Evolutionary conservation across 2,113 vertebrate genomes (phyloP).

Genomic region (Xenus cinereus): DNA sequence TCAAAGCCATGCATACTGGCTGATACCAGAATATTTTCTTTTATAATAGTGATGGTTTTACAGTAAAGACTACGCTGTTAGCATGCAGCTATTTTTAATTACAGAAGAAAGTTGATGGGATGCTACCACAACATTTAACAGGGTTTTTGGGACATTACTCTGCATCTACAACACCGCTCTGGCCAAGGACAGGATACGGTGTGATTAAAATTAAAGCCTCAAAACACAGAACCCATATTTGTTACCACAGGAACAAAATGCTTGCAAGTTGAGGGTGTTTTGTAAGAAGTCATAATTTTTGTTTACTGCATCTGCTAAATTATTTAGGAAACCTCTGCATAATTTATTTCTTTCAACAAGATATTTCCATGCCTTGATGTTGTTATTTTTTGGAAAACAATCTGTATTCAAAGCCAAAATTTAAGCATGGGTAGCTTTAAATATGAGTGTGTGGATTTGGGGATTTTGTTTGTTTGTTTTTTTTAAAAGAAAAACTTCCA

Average conservation of each 20-base stretch:
- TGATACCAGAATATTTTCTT: neutral
- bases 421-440: neutral
- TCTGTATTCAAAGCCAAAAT: neutral
- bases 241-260: conserved; percentile 13
- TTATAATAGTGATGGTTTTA: neutral
- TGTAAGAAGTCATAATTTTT: neutral
- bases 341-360: conserved; percentile 32
- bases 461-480: neutral
- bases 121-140: neutral
- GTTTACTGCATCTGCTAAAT: conserved; percentile 10
- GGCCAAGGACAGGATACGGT: neutral
- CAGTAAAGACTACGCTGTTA: neutral
- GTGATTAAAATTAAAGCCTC: neutral
- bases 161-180: neutral
- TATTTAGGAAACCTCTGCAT: conserved; percentile 38
- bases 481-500: neutral
- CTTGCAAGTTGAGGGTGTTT: neutral
- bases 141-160: neutral
- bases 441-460: neutral
- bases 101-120: neutral
- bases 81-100: neutral
- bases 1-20: neutral
- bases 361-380: neutral
- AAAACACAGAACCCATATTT: neutral
- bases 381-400: neutral